Conservation (phyloP, 2,113 vertebrate species). For the Lonchura striata region DNA sequence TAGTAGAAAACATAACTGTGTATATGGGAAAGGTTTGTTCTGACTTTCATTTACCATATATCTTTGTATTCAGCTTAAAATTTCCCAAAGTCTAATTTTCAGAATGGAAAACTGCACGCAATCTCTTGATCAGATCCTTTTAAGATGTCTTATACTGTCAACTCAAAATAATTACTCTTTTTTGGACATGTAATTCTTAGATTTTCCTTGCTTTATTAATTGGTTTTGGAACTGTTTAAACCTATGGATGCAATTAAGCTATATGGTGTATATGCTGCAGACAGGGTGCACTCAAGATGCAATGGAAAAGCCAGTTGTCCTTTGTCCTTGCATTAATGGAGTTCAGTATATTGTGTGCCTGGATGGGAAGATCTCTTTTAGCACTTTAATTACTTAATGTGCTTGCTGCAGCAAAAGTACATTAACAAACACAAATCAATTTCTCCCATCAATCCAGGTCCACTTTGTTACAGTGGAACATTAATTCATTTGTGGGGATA, state of each 20-base stretch:
- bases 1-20: background rate
- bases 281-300: background rate
- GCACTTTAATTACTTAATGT: slow-evolving; percentile 56
- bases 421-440: slow-evolving; percentile 52
- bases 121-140: background rate
- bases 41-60: background rate
- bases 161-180: background rate
- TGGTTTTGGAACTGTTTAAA: background rate
- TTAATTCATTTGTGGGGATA: slow-evolving; percentile 42
- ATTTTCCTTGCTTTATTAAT: background rate
- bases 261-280: background rate
- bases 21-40: background rate
- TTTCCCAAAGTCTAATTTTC: background rate
- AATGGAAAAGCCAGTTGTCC: background rate
- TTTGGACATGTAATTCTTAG: background rate
- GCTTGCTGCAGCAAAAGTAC: background rate
- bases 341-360: background rate
- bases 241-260: background rate
- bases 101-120: background rate
- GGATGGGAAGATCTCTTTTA: slow-evolving; percentile 3
- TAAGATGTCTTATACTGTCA: background rate
- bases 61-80: background rate
- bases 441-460: slow-evolving; percentile 18
- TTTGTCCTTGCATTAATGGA: slow-evolving; percentile 15
- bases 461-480: slow-evolving; percentile 9